These are phyloP conservation scores for Isurus oxyrinchus DNA, from an alignment of 2,113 vertebrate genomes.

Conservation along the genomic window DNA sequence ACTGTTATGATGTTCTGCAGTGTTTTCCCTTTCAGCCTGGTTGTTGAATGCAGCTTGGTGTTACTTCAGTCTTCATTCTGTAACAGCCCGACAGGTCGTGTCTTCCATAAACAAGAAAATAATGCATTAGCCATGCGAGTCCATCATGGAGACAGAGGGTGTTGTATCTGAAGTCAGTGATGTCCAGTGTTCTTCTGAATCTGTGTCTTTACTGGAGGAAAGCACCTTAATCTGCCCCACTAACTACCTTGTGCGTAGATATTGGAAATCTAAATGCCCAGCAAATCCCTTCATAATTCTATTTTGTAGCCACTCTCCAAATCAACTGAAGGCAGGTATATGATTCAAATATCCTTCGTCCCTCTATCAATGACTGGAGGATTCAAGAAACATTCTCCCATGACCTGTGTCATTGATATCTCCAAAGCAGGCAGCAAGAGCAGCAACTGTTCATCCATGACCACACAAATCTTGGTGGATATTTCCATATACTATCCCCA, in stretches of 20 bases:
- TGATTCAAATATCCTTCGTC: background rate
- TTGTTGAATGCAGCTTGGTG: background rate
- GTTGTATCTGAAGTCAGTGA: background rate
- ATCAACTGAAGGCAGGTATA: background rate
- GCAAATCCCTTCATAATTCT: background rate
- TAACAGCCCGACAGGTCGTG: background rate
- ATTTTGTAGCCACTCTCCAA: background rate
- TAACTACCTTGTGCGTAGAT: background rate
- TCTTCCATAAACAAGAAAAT: background rate
- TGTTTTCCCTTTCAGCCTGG: background rate
- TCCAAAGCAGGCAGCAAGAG: background rate
- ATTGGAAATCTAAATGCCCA: background rate
- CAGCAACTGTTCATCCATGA: background rate
- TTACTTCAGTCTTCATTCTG: background rate
- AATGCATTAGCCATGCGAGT: background rate
- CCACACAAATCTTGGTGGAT: background rate
- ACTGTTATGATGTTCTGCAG: background rate
- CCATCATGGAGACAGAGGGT: background rate
- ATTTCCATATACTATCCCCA: background rate
- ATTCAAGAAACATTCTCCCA: background rate
- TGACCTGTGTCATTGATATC: background rate
- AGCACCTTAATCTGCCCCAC: background rate
- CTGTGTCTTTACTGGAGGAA: too few relatives aligned
- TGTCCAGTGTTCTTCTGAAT: background rate
- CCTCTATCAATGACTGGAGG: background rate